Conservation (phyloP, 2,113 vertebrate species). For the Corythoichthys haematopterus region DNA sequence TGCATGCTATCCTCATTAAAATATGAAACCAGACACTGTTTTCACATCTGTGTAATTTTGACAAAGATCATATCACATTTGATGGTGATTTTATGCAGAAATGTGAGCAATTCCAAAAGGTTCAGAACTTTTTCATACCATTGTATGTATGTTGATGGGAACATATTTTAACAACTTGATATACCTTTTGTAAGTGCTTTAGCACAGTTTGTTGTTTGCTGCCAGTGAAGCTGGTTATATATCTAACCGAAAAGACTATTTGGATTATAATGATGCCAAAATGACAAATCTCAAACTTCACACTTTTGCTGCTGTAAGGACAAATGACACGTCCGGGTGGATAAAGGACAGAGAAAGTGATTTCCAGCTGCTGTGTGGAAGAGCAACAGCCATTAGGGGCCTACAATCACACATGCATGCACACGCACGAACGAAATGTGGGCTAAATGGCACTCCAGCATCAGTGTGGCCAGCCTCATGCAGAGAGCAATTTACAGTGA, state of each 20-base stretch:
- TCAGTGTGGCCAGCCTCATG: conserved; percentile 43
- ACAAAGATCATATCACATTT: too few species aligned
- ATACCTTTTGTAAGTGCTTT: conserved; percentile 9
- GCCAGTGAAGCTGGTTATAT: neutral
- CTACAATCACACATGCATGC: conserved; percentile 15
- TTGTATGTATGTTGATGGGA: neutral
- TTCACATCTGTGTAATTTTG: too few species aligned
- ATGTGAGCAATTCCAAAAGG: too few species aligned
- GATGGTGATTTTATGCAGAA: too few species aligned
- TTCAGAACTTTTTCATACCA: too few species aligned
- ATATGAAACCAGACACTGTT: too few species aligned
- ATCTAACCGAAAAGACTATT: conserved; percentile 7
- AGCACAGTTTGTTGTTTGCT: conserved; percentile 12
- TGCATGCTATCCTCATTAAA: too few species aligned
- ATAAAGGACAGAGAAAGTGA: conserved; percentile 18
- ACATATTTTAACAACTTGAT: conserved; percentile 1
- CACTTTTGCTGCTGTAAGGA: conserved; percentile 18
- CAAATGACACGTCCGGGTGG: conserved; percentile 45
- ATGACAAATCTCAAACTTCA: conserved; percentile 12
- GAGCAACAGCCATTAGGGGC: conserved; percentile 24
- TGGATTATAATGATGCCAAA: conserved; percentile 3
- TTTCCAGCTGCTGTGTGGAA: conserved; percentile 27
- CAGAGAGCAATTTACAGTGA: conserved; percentile 19
- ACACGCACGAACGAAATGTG: conserved; percentile 6
- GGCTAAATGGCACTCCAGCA: conserved; percentile 10